A percentile compares a stretch with the other conserved stretches of the same genome.
phyloP scores from a whole-genome alignment of 1,140 invertebrate species.

The Oryctes rhinoceros region DNA sequence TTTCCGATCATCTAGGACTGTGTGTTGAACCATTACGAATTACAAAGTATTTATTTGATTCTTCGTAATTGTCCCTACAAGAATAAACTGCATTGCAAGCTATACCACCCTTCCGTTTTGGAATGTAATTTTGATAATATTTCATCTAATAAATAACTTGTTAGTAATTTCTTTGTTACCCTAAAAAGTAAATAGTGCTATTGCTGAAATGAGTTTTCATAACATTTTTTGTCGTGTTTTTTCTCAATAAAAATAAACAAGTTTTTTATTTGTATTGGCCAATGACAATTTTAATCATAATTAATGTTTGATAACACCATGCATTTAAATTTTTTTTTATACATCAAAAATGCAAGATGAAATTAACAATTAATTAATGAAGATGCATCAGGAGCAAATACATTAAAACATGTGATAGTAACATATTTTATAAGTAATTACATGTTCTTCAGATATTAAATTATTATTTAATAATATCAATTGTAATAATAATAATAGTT shows the following conservation, averaged over 20 bases:
- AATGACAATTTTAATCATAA: too few relatives aligned
- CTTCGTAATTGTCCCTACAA: not conserved
- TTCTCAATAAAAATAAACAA: not conserved
- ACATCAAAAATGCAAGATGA: too few relatives aligned
- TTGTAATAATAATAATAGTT: too few relatives aligned
- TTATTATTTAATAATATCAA: too few relatives aligned
- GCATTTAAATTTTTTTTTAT: too few relatives aligned
- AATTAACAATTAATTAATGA: too few relatives aligned
- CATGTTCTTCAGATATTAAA: too few relatives aligned
- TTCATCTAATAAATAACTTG: not conserved
- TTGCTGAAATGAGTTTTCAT: not conserved
- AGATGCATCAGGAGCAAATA: too few relatives aligned
- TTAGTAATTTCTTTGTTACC: slow-evolving; percentile 8
- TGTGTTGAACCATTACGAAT: slow-evolving; percentile 23
- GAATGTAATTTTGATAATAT: not conserved
- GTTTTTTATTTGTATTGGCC: too few relatives aligned
- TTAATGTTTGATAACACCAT: too few relatives aligned
- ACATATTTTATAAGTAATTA: too few relatives aligned
- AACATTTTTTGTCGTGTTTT: not conserved
- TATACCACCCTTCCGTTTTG: not conserved
- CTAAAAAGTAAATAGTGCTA: slow-evolving; percentile 16
- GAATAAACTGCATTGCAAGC: not conserved
- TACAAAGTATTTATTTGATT: slow-evolving; percentile 33
- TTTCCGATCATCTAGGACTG: not conserved
- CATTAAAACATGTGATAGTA: too few relatives aligned